Evolutionary conservation across 2,113 vertebrate genomes (phyloP), one percentile per base, ranked within the genome.

Genomic region (Thamnaconus septentrionalis): DNA sequence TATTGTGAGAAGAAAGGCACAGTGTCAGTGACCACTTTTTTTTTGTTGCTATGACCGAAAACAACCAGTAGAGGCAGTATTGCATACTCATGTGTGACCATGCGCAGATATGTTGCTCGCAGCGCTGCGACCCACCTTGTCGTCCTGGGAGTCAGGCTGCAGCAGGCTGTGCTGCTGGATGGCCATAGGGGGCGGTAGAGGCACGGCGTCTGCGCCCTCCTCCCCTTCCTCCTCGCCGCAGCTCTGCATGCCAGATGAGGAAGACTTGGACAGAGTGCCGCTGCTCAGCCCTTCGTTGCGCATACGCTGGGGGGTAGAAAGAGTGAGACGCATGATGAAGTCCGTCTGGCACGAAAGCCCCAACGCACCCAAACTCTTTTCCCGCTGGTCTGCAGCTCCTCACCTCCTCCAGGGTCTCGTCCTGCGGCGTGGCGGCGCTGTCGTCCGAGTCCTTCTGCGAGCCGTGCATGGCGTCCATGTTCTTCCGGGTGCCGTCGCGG

Each of bases 241-340:
- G 91, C 97, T 99, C 91, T 99, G 97, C 97, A 99, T 99, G 61
- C 97, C 97, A 1, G 97, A 99, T 0, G 97, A 99, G 1, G 97
- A 99, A 3, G 96, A 98, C 80, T 99, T 99, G 47, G 97, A 99
- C 8, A 99, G 92, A 0, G 97, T 99, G 18, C 97, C 97, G 1
- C 97, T 99, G 92, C 97, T 98, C 65, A 98, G 92, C 3, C 96
- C 97, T 78, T 99, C 97, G 0, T 96, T 98, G n/a, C 97, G 91
- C 85, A 96, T 96, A 43, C 97, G 93, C 97, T 99, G 90, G 6
- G 53, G 8, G 66, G 7, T 31, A 58, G 42, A 53, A n/a, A 41
- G 31, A 52, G 7, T 5, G 53, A 5, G 48, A n/a, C n/a, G 18
- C 18, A 31, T 31, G 18, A 31, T 50, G 48, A 11, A 11, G 10